These are phyloP conservation scores for Sinosuthora webbiana DNA, from an alignment of 2,113 vertebrate genomes.

Conservation along the genomic window DNA sequence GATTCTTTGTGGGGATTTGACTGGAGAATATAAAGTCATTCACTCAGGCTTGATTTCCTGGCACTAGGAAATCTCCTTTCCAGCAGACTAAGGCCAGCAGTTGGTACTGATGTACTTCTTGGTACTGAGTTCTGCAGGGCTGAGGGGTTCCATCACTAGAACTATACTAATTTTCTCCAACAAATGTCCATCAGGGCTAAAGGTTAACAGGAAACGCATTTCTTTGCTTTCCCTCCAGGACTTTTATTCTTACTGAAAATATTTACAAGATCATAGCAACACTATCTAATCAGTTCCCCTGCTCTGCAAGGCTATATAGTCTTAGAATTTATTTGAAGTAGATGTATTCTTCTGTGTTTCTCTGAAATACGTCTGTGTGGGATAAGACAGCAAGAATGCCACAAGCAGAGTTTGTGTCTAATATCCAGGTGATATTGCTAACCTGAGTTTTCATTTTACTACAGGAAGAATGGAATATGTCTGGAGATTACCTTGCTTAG, in stretches of 20 bases:
- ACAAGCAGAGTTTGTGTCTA: neutral
- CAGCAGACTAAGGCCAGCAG: neutral
- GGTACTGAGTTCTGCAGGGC: neutral
- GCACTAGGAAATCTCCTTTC: neutral
- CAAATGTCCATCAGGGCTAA: neutral
- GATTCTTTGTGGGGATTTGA: accelerated
- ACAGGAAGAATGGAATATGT: neutral
- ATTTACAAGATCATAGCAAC: neutral
- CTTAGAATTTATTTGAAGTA: neutral
- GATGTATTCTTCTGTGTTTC: neutral
- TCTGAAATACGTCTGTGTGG: neutral
- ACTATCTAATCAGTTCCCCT: neutral
- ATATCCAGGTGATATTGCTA: neutral
- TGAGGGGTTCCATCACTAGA: neutral
- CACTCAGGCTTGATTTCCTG: neutral
- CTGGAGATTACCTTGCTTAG: neutral
- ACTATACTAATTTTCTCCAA: neutral
- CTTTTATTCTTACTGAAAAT: neutral
- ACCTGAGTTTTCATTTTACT: neutral
- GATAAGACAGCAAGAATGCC: neutral
- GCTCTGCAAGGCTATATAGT: neutral
- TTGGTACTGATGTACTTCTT: neutral
- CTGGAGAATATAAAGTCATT: neutral
- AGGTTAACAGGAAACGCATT: neutral
- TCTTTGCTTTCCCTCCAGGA: neutral